Conservation (phyloP, 2,113 vertebrate species). For the Ifrita kowaldi region DNA sequence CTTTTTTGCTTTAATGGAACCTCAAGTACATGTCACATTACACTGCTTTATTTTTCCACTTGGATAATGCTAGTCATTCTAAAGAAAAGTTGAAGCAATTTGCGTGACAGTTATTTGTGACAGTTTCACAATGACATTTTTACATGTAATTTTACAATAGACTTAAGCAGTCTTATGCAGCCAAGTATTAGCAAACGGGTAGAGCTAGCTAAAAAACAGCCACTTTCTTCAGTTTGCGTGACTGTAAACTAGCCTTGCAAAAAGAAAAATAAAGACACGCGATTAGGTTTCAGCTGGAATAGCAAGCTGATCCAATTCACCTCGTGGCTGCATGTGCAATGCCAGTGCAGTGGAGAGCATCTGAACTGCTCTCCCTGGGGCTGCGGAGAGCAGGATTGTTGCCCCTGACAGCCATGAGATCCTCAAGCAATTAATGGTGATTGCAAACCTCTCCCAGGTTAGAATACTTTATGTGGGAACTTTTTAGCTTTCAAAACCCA, state of each 20-base stretch:
- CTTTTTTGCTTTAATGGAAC: not conserved
- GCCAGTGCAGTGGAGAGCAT: not conserved
- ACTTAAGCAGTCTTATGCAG: not conserved
- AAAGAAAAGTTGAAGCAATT: not conserved
- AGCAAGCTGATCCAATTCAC: conserved; percentile 8
- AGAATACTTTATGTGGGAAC: not conserved
- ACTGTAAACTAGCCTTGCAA: not conserved
- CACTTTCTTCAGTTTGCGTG: not conserved
- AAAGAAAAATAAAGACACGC: not conserved
- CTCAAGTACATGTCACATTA: not conserved
- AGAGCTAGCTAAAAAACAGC: not conserved
- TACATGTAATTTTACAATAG: not conserved
- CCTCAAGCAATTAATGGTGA: not conserved
- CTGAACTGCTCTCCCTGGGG: not conserved
- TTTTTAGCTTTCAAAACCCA: not conserved
- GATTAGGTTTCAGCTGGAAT: not conserved
- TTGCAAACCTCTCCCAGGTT: not conserved
- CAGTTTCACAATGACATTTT: not conserved
- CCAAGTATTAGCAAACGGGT: not conserved
- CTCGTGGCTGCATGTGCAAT: not conserved
- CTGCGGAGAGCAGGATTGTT: not conserved
- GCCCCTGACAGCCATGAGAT: not conserved
- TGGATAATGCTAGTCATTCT: not conserved
- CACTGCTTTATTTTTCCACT: not conserved
- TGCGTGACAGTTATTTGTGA: not conserved